Conservation (phyloP, 2,888 invertebrate species). For the Fragum fragum region DNA sequence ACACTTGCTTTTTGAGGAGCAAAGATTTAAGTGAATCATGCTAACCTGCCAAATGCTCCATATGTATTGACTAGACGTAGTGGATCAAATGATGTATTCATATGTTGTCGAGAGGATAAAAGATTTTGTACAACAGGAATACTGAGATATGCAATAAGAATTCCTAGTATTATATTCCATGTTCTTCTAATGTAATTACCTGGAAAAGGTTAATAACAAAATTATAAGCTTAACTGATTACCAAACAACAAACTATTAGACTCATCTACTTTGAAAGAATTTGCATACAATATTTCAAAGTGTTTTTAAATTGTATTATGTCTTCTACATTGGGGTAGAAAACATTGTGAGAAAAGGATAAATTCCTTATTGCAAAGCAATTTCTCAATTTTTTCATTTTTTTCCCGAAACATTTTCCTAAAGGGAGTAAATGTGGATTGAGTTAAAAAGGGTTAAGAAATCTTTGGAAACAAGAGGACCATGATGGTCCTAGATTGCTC, state of each 20-base stretch:
- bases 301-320: background rate
- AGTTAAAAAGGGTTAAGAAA: no score
- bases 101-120: slow-evolving; percentile 85
- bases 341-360: no score
- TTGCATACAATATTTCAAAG: slow-evolving; percentile 7
- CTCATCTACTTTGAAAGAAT: background rate
- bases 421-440: no score
- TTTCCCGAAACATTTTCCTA: no score
- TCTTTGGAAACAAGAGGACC: no score
- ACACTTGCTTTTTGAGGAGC: no score
- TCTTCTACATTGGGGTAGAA: no score
- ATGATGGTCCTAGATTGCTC: no score
- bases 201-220: slow-evolving; percentile 51
- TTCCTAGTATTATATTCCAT: slow-evolving; percentile 81
- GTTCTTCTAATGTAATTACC: slow-evolving; percentile 77
- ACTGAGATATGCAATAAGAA: slow-evolving; percentile 86
- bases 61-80: slow-evolving; percentile 87
- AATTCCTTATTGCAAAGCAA: no score
- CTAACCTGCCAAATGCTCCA: slow-evolving; percentile 87
- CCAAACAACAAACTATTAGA: no score
- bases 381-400: no score
- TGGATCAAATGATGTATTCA: slow-evolving; percentile 87
- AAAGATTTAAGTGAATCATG: background rate
- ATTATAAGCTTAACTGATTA: no score
- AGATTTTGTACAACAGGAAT: slow-evolving; percentile 87